Base-by-base conservation (phyloP, 1,140 invertebrate genomes). In the Formica exsecta region DNA sequence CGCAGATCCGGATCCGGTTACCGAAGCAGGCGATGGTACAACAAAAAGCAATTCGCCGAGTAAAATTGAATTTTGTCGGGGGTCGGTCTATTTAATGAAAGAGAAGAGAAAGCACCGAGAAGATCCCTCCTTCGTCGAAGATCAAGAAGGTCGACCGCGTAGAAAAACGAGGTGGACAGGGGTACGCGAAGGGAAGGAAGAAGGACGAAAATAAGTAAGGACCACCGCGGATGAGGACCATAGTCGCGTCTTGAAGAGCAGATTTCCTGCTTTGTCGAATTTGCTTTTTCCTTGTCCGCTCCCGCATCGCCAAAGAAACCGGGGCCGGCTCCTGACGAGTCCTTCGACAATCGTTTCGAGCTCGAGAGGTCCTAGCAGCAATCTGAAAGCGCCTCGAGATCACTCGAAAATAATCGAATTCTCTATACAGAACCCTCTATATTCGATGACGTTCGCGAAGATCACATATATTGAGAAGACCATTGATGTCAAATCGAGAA, bases 1-100 rank as follows among this genome's bases (percentile, higher is more conserved):
- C 87, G 81, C 79, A 90, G 90, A 93, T 92, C 89, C 85, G 88
- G 89, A 94, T 94, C 92, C 91, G 83, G 92, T 94, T 94, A 94
- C 93, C 90, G 65, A 68, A 64, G 48, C 66, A 75, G 80, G 85
- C 84, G 87, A 87, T 76, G 91, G 87, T 92, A 93, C 93, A 93
- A 88, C 92, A 93, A 94, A 95, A 95, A 94, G 93, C 93, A 94
- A 95, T 95, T 89, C 94, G 90, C 91, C 91, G 91, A 89, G 90
- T 87, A 93, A 94, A 95, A 95, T 95, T 94, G 92, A 94, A 95
- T 94, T 93, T 93, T 92, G 90, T 92, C 91, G 86, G 89, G 85
- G 87, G 85, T 87, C 73, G 85, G 73, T 88, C 89, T 91, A 93
- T 94, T 94, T 94, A 94, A 94, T 93, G 93, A 93, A 94, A 94